These are phyloP conservation scores for Muscina levida DNA, from an alignment of 2,888 invertebrate genomes.

Conservation along the genomic window DNA sequence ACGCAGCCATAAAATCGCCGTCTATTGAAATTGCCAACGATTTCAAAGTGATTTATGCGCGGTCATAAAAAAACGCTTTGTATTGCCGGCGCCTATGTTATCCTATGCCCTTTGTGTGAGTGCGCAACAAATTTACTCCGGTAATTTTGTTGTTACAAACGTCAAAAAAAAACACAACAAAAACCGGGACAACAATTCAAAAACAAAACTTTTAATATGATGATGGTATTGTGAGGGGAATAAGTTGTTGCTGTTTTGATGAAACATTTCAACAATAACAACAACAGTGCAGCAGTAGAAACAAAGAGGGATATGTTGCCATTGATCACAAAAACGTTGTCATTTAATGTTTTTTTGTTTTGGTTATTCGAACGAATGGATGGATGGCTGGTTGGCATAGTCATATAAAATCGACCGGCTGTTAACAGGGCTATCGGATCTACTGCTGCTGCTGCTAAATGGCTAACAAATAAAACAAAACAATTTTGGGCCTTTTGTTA, in stretches of 20 bases:
- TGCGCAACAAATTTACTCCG: not conserved
- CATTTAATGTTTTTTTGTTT: constrained; percentile 35
- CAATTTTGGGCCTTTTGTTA: constrained; percentile 37
- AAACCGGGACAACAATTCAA: constrained; percentile 19
- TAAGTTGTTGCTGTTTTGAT: too few species aligned
- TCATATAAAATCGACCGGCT: not conserved
- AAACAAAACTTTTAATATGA: constrained; percentile 41
- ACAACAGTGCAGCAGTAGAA: not conserved
- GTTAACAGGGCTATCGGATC: constrained; percentile 43
- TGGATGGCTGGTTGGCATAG: not conserved
- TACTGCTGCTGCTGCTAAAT: too few species aligned
- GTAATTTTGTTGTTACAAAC: not conserved
- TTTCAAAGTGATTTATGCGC: constrained; percentile 46
- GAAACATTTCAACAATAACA: not conserved
- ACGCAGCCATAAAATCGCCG: constrained; percentile 19
- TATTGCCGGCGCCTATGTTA: constrained; percentile 46
- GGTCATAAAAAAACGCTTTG: not conserved
- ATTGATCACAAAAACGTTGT: constrained; percentile 35
- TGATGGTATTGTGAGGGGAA: too few species aligned
- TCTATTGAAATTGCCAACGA: constrained; percentile 41
- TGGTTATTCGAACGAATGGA: too few species aligned
- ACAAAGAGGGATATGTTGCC: constrained; percentile 28
- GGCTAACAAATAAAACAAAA: constrained; percentile 47
- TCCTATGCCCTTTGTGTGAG: constrained; percentile 44
- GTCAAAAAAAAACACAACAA: too few species aligned